Evolutionary conservation across 2,888 invertebrate genomes (phyloP).

Genomic region (Thalpophila matura): DNA sequence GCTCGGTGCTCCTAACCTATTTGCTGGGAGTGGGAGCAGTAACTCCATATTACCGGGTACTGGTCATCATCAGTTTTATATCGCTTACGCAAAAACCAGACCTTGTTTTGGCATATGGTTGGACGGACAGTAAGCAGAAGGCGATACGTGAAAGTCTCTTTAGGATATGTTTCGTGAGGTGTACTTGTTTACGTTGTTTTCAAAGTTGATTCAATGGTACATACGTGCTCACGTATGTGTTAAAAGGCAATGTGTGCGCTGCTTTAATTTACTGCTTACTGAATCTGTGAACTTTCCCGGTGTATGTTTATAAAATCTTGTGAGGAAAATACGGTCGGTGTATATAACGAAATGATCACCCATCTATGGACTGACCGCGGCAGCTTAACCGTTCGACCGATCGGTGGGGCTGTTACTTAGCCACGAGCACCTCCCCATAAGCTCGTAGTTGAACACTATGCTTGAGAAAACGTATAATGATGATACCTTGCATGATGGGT

Average conservation of each 20-base stretch:
- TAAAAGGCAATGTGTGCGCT: background rate
- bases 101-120: slow-evolving; percentile 35
- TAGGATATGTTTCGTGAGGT: slow-evolving; percentile 23
- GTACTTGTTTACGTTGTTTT: slow-evolving; percentile 27
- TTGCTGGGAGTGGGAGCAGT: slow-evolving; percentile 25
- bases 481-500: too few species aligned
- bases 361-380: too few species aligned
- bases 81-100: slow-evolving; percentile 36
- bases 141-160: slow-evolving; percentile 1
- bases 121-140: slow-evolving; percentile 39
- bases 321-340: too few species aligned
- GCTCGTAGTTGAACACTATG: too few species aligned
- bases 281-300: background rate
- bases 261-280: slow-evolving; percentile 10
- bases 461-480: too few species aligned
- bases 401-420: too few species aligned
- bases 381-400: too few species aligned
- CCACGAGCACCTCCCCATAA: too few species aligned
- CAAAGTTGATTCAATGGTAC: slow-evolving; percentile 5
- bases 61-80: slow-evolving; percentile 37
- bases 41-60: slow-evolving; percentile 29
- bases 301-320: background rate
- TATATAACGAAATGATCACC: too few species aligned
- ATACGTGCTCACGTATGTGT: background rate
- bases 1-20: slow-evolving; percentile 29